Evolutionary conservation across 2,888 invertebrate species (phyloP).

Genomic region (Pseudanteris insignis): DNA sequence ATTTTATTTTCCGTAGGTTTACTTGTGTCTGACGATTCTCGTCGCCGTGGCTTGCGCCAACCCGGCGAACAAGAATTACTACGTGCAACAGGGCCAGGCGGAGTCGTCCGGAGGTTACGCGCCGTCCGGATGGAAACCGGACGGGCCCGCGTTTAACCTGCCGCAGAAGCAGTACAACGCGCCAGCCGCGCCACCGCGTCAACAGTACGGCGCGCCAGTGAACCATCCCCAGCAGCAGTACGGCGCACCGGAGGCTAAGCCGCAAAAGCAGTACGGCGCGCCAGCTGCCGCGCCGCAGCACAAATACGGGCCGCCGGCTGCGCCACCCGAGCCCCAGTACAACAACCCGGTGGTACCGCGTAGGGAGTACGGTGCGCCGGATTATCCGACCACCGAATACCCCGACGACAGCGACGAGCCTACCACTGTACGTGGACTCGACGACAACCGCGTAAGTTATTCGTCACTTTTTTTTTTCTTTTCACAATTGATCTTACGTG

Average conservation of each 20-base stretch:
- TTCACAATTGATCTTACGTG: background rate
- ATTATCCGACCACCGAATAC: conserved; percentile 58
- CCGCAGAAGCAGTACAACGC: conserved; percentile 41
- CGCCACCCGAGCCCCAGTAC: conserved; percentile 18
- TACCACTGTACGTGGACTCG: conserved; percentile 58
- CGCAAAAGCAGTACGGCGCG: conserved; percentile 38
- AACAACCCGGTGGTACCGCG: conserved; percentile 23
- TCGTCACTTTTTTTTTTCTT: background rate
- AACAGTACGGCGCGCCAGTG: conserved; percentile 39
- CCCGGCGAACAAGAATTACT: conserved; percentile 62
- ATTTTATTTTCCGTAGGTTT: no score
- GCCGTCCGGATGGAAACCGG: conserved; percentile 58
- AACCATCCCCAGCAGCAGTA: conserved; percentile 45
- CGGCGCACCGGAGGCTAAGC: conserved; percentile 38
- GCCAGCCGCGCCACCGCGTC: conserved; percentile 38
- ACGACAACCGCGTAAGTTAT: conserved; percentile 55
- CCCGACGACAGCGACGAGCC: conserved; percentile 59
- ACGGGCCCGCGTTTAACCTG: conserved; percentile 31
- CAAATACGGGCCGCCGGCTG: conserved; percentile 49
- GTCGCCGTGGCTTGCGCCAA: conserved; percentile 66
- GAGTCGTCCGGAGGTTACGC: conserved; percentile 58
- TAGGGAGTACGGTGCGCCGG: conserved; percentile 46
- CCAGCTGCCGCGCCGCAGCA: conserved; percentile 41
- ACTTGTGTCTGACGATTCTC: no score
- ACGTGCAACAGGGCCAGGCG: conserved; percentile 60